These are phyloP conservation scores for Sphaerodactylus townsendi DNA, from an alignment of 2,113 vertebrate species.

Conservation along the genomic window DNA sequence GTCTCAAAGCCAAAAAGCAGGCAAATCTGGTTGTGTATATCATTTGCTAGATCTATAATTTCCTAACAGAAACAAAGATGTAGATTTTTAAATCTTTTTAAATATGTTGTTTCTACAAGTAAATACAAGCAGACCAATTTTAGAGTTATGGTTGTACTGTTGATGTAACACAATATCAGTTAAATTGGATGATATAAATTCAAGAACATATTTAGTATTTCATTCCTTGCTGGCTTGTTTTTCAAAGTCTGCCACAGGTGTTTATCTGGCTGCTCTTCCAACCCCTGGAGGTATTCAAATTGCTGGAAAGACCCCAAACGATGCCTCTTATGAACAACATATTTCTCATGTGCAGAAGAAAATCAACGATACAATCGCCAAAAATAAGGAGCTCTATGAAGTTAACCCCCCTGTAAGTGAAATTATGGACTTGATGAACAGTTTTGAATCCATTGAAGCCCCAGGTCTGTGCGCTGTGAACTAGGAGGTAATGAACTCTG, in stretches of 20 bases:
- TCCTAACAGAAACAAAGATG: not conserved
- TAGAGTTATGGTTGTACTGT: not conserved
- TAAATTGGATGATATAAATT: not conserved
- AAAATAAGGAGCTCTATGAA: conserved; percentile 94
- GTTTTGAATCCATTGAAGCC: not conserved
- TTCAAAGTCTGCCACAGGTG: conserved; percentile 92
- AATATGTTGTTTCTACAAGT: no score
- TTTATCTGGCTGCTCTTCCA: conserved; percentile 91
- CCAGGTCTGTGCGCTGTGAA: not conserved
- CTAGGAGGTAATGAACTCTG: not conserved
- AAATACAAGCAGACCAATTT: no score
- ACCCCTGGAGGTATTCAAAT: conserved; percentile 95
- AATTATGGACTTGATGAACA: not conserved
- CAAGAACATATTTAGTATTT: not conserved
- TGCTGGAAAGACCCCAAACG: conserved; percentile 91
- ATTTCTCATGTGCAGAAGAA: conserved; percentile 94
- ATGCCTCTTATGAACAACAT: conserved; percentile 91
- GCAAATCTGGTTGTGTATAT: not conserved
- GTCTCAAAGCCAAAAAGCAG: no score
- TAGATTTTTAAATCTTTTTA: not conserved
- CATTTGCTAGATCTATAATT: not conserved
- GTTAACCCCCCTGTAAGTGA: conserved; percentile 91
- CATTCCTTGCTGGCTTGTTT: conserved; percentile 17
- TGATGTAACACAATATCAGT: not conserved
- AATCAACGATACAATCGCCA: conserved; percentile 94